Evolutionary conservation across 2,888 invertebrate species (phyloP), one percentile per base, ranked within the genome.

Genomic region (Lasioglossum malachurum): DNA sequence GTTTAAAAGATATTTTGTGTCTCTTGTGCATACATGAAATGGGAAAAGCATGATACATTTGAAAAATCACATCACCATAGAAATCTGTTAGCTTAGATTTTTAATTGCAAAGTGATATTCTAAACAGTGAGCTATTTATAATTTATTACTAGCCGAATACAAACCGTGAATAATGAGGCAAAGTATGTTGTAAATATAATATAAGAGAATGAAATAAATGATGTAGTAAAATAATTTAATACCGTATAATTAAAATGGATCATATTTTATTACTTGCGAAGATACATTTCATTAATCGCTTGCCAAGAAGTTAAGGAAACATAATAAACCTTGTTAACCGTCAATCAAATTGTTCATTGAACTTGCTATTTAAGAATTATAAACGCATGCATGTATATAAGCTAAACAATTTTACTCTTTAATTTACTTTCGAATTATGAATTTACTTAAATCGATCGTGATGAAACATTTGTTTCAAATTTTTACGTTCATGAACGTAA

Each of bases 71-170:
- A 81, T 74, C 57, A 74, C 82, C 78, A 87, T 82, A 87, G 77
- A 80, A 83, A 80, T 85, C 46, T 80, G 82, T 71, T 88, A 88
- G 78, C 49, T 81, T 87, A 87, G 71, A 79, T 82, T 88, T 89
- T 90, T 73, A 90, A 89, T 90, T 90, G 80, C 83, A 82, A 89
- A 60, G 76, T 83, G 75, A 86, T 82, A 82, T 84, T 87, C 78
- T 77, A 83, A 86, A 92, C 91, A 93, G 90, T 90, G 89, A 94
- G 88, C 91, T 93, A 94, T 94, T 94, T 94, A 94, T 94, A 94
- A 94, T 94, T 94, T 94, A 94, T 93, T 94, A 93, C 88, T 92
- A 91, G 91, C 90, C 74, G 88, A 91, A 89, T 89, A 90, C 89
- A 89, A 90, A 87, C 72, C 74, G 69, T 71, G 72, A 57, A 87